Base-by-base conservation (phyloP, 2,113 vertebrate genomes). In the Scophthalmus maximus region DNA sequence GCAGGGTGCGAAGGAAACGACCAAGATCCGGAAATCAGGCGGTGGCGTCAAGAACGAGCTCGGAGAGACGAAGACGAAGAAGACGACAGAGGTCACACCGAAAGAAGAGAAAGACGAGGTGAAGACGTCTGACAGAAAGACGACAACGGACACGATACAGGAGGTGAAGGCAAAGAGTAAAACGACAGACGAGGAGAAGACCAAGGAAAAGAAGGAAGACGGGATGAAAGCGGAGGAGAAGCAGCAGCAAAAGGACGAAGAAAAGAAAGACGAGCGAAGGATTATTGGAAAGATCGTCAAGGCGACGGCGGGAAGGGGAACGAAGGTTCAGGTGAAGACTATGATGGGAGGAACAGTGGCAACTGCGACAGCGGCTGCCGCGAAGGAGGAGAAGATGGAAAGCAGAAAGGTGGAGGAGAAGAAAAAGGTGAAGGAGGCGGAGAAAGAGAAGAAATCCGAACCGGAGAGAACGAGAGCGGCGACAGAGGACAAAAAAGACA, bases 281-380 rank as follows among this genome's bases (percentile, higher is more conserved):
- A 89, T 90, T 0, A 92, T 90, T 3, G 90, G 89, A 1, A 92
- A 90, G 69, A 92, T 90, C 0, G 87, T 90, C 8, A 92, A 90
- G 34, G 85, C 79, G 0, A 55, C 78, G 1, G 64, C 50, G 0
- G 53, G 71, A 4, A 61, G 57, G 3, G 81, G 85, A 4, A 2
- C 75, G 0, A 91, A 79, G 68, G 57, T 91, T 25, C 88, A 87
- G 7, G 17, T 91, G n/a, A 91, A 90, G 86, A 89, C 71, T 0
- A 83, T 89, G 49, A 85, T 90, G 76, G 86, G 85, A 63, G 74
- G 85, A 64, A 2, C 27, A 0, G 22, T 6, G 1, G 2, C 25
- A 1, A 15, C 4, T 0, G 4, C 1, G 1, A n/a, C 9, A 9
- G 64, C 20, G 2, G 44, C 12, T 14, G 10, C 7, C 38, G 3